These are phyloP conservation scores for Calephelis virginiensis DNA, from an alignment of 1,140 invertebrate genomes.

Conservation along the genomic window DNA sequence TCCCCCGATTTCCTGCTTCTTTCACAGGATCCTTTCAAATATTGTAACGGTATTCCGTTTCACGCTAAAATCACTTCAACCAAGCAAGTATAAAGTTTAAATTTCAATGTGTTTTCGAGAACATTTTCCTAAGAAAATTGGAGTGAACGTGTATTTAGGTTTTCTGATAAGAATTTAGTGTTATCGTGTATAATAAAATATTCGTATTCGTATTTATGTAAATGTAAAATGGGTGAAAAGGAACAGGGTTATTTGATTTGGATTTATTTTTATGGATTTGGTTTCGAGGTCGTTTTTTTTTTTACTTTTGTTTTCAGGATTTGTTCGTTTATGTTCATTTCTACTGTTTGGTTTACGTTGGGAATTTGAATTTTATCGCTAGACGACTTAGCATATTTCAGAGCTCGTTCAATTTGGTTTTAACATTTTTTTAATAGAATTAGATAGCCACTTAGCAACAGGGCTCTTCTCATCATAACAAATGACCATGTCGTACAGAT, in stretches of 20 bases:
- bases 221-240: slow-evolving; percentile 17
- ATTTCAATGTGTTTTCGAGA: slow-evolving; percentile 1
- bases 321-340: not conserved
- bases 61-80: slow-evolving; percentile 21
- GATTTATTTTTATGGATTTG: slow-evolving; percentile 17
- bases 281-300: not conserved
- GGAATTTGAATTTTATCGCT: too few species aligned
- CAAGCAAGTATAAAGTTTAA: not conserved
- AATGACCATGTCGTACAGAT: too few species aligned
- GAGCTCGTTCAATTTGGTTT: too few species aligned
- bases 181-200: slow-evolving; percentile 32
- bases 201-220: slow-evolving; percentile 17
- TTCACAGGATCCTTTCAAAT: slow-evolving; percentile 40
- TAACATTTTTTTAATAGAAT: too few species aligned
- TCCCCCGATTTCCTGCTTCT: slow-evolving; percentile 39
- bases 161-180: slow-evolving; percentile 39
- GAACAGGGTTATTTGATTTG: slow-evolving; percentile 17
- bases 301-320: not conserved
- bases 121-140: slow-evolving; percentile 30
- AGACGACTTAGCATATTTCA: too few species aligned
- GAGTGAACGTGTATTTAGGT: slow-evolving; percentile 38
- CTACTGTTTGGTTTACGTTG: too few species aligned
- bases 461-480: too few species aligned
- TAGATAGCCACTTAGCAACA: too few species aligned
- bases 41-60: slow-evolving; percentile 23